phyloP scores from a whole-genome alignment of 2,888 invertebrate genomes.

The Aspidiotus rigidus region DNA sequence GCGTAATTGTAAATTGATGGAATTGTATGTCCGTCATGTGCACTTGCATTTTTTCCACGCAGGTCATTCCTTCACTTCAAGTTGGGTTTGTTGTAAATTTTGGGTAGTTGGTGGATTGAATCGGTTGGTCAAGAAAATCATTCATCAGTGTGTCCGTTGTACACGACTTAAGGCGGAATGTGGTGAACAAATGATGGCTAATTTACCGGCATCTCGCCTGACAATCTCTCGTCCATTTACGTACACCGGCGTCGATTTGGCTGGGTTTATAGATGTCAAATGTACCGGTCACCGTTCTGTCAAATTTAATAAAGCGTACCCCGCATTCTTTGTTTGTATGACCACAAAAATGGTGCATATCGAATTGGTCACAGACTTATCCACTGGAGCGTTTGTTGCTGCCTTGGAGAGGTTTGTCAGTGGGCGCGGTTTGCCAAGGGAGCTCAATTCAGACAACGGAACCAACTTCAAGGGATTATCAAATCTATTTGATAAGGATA shows the following conservation, averaged over 20 bases:
- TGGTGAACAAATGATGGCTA: not conserved
- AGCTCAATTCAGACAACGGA: constrained; percentile 25
- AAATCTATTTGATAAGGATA: not conserved
- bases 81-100: not conserved
- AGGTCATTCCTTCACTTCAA: not conserved
- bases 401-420: constrained; percentile 36
- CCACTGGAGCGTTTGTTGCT: constrained; percentile 1
- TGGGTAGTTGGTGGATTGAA: not conserved
- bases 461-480: constrained; percentile 12
- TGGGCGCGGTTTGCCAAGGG: constrained; percentile 36
- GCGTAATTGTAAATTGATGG: not conserved
- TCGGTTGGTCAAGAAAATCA: not conserved
- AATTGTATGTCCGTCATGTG: not conserved
- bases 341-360: constrained; percentile 6
- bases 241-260: constrained; percentile 3
- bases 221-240: not conserved
- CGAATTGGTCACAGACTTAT: constrained; percentile 6
- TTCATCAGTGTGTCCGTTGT: not conserved
- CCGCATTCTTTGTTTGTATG: too few species aligned
- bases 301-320: constrained; percentile 5
- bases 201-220: not conserved
- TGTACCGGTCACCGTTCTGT: constrained; percentile 14
- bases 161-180: not conserved
- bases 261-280: constrained; percentile 5
- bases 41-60: constrained; percentile 3